A percentile compares a stretch with the other conserved stretches of the same genome.
Conservation (phyloP, 2,113 vertebrate genomes). For the Nycticryphes semicollaris region DNA sequence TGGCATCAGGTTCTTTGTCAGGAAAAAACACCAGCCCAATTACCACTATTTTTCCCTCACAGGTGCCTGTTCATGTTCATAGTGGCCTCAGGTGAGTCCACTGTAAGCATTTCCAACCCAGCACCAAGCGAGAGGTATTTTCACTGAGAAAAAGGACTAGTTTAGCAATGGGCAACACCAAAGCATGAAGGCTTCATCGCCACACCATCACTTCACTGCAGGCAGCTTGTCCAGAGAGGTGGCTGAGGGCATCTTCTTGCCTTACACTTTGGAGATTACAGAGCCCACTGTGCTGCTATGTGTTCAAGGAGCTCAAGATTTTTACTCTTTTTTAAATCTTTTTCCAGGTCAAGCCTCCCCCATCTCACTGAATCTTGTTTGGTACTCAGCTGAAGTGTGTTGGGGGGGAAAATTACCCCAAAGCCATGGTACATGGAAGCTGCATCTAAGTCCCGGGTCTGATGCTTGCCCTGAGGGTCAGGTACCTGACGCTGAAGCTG, state of each 20-base stretch:
- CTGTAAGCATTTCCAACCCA: neutral
- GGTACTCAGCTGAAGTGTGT: neutral
- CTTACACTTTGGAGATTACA: neutral
- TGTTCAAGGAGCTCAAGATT: neutral
- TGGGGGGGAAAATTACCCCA: no score
- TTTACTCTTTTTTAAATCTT: neutral
- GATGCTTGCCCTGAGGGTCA: rapidly evolving
- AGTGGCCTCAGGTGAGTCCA: neutral
- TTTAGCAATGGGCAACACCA: neutral
- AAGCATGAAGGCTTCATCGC: rapidly evolving
- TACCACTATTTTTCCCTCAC: neutral
- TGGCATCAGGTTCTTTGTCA: neutral
- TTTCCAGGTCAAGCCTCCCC: neutral
- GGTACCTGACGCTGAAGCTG: neutral
- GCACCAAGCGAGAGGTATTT: neutral
- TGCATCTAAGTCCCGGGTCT: neutral
- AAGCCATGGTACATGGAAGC: neutral
- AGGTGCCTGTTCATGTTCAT: neutral
- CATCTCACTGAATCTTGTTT: no score
- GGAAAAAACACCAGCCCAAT: neutral
- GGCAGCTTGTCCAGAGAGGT: neutral
- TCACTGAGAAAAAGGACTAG: neutral
- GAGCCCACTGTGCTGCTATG: rapidly evolving
- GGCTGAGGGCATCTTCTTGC: neutral
- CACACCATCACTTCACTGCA: rapidly evolving